A percentile compares a stretch with the other conserved stretches of the same genome.
These are phyloP conservation scores for Ellobius talpinus DNA, from an alignment of 2,113 vertebrate species.

Conservation along the genomic window DNA sequence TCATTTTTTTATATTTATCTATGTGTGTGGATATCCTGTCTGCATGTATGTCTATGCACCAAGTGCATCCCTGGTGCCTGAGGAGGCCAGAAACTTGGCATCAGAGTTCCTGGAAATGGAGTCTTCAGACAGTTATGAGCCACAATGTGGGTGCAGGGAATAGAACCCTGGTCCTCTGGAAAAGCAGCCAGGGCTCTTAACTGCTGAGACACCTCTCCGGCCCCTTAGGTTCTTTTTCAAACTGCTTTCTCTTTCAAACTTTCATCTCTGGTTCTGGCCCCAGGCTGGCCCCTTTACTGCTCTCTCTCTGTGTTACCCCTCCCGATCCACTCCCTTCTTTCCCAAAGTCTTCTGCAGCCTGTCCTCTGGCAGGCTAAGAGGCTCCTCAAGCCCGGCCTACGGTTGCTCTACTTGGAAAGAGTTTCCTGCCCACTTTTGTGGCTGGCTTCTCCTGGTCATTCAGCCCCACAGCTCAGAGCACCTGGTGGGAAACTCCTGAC, in stretches of 20 bases:
- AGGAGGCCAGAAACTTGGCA: background rate
- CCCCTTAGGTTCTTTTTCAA: background rate
- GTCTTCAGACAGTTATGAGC: background rate
- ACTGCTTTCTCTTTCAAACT: background rate
- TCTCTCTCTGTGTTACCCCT: background rate
- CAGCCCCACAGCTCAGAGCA: background rate
- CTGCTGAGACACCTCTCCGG: background rate
- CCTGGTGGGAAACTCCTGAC: background rate
- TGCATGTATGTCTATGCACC: background rate
- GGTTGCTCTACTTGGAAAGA: background rate
- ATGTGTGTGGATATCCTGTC: background rate
- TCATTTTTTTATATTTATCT: background rate
- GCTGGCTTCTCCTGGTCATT: background rate
- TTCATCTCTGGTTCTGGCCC: background rate
- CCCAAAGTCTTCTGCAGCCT: background rate
- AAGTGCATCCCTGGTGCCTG: background rate
- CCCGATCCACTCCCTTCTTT: background rate
- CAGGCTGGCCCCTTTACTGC: too few relatives aligned
- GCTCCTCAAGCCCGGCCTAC: background rate
- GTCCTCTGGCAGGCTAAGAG: background rate
- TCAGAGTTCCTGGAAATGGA: background rate
- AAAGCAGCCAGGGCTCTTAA: background rate
- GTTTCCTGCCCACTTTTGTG: background rate
- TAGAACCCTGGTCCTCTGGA: background rate
- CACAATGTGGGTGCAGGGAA: background rate